Conservation (phyloP, 2,888 invertebrate genomes). For the Diabrotica balteata region DNA sequence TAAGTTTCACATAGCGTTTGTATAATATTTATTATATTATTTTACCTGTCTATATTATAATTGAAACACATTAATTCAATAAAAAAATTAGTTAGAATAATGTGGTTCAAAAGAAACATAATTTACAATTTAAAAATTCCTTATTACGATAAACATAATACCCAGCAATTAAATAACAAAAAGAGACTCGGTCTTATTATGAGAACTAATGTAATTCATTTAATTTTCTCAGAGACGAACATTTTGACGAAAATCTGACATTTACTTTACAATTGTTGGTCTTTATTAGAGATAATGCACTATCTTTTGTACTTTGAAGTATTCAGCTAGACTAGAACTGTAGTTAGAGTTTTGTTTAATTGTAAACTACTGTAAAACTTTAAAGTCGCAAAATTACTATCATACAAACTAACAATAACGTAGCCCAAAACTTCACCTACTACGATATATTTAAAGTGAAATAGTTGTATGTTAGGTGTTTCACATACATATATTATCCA, state of each 20-base stretch:
- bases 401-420: too few relatives aligned
- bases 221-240: constrained; percentile 20
- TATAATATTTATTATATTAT: too few relatives aligned
- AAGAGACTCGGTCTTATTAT: constrained; percentile 21
- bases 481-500: too few relatives aligned
- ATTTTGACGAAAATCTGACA: constrained; percentile 21
- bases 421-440: too few relatives aligned
- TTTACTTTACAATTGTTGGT: constrained; percentile 23
- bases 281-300: constrained; percentile 28
- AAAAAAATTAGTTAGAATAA: too few relatives aligned
- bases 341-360: not conserved
- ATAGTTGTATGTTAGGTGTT: too few relatives aligned
- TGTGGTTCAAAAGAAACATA: too few relatives aligned
- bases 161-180: constrained; percentile 22
- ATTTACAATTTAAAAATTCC: not conserved
- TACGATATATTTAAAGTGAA: too few relatives aligned
- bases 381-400: too few relatives aligned
- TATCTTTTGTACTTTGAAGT: constrained; percentile 27
- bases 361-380: not conserved
- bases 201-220: constrained; percentile 26
- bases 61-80: too few relatives aligned
- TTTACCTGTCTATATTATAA: too few relatives aligned
- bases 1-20: too few relatives aligned
- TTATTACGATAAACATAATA: constrained; percentile 10
- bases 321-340: constrained; percentile 11